Evolutionary conservation across 2,888 invertebrate genomes (phyloP).

Genomic region (Nipponacmea schrenckii): DNA sequence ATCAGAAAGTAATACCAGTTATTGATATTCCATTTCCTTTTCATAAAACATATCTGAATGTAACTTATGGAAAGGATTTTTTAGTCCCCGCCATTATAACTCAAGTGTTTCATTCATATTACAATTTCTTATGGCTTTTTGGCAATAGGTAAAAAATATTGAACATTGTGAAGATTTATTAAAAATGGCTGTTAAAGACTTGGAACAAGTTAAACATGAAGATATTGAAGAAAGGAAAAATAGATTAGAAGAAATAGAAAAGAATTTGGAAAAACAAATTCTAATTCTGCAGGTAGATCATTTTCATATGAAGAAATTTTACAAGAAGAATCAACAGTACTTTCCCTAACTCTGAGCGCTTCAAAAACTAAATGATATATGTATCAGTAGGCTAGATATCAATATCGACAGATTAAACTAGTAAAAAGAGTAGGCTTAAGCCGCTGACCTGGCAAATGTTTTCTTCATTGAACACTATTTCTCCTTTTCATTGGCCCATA

Average conservation of each 20-base stretch:
- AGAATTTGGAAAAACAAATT: slow-evolving; percentile 49
- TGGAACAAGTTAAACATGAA: slow-evolving; percentile 46
- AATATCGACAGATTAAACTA: too few species aligned
- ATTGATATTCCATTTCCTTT: not conserved
- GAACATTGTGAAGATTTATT: slow-evolving; percentile 49
- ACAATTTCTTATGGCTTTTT: slow-evolving; percentile 6
- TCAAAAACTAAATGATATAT: too few species aligned
- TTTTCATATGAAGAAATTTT: too few species aligned
- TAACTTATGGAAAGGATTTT: not conserved
- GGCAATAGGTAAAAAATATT: slow-evolving; percentile 49
- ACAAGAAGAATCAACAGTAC: too few species aligned
- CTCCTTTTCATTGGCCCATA: not conserved
- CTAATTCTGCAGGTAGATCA: slow-evolving; percentile 53
- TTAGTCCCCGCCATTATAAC: not conserved
- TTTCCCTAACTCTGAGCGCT: too few species aligned
- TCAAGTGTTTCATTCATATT: not conserved
- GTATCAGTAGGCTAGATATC: too few species aligned
- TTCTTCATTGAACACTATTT: too few species aligned
- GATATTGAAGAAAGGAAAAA: slow-evolving; percentile 42
- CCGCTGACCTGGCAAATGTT: too few species aligned
- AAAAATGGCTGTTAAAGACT: slow-evolving; percentile 42
- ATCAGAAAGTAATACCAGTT: not conserved
- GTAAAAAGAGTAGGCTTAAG: too few species aligned
- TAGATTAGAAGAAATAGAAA: slow-evolving; percentile 45
- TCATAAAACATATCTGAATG: too few species aligned